A percentile compares a stretch with the other conserved stretches of the same genome.
Conservation (phyloP, 2,113 vertebrate species). For the Misgurnus anguillicaudatus region DNA sequence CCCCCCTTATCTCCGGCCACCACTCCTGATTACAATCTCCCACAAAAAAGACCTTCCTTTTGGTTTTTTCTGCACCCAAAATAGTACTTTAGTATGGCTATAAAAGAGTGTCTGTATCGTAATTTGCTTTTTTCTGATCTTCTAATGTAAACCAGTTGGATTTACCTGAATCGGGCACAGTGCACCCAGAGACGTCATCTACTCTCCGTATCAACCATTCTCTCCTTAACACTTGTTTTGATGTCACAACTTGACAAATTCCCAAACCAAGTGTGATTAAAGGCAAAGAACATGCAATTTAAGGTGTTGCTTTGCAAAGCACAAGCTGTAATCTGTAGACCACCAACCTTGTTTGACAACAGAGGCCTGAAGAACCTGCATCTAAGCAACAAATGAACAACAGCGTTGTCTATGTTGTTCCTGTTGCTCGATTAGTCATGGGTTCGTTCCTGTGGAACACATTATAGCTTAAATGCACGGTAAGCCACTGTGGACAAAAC, state of each 20-base stretch:
- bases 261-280: slow-evolving; percentile 13
- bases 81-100: background rate
- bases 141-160: background rate
- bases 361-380: too few relatives aligned
- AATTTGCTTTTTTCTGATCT: background rate
- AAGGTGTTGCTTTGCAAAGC: background rate
- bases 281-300: background rate
- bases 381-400: slow-evolving; percentile 56
- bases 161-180: background rate
- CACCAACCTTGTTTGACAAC: too few relatives aligned
- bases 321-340: background rate
- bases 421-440: too few relatives aligned
- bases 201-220: background rate
- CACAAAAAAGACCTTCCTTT: slow-evolving; percentile 50
- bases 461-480: too few relatives aligned
- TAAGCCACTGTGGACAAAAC: too few relatives aligned
- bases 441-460: too few relatives aligned
- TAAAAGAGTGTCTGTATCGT: background rate
- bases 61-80: background rate
- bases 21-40: slow-evolving; percentile 57
- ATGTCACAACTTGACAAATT: slow-evolving; percentile 21
- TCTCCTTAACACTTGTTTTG: background rate
- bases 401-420: slow-evolving; percentile 56
- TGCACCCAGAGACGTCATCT: slow-evolving; percentile 14
- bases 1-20: slow-evolving; percentile 48